Evolutionary conservation across 2,797 vertebrate genomes (phyloP).

Genomic region (Coregonus ussuriensis): DNA sequence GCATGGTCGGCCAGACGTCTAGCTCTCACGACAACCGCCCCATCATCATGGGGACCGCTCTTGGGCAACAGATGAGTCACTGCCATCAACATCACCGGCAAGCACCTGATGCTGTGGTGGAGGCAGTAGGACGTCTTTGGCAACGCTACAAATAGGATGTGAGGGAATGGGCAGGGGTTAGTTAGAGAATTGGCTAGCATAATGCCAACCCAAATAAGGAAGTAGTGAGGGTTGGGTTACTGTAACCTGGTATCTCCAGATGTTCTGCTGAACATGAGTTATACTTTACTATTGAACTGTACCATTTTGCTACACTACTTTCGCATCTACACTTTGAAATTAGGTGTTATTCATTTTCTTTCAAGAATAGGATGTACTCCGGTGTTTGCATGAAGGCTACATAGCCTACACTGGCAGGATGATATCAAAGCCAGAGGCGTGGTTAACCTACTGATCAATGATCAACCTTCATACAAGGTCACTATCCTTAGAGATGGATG

Average conservation of each 20-base stretch:
- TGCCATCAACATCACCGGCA: neutral
- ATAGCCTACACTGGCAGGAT: neutral
- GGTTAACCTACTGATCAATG: conserved; percentile 45
- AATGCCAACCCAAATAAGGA: conserved; percentile 45
- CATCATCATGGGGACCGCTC: conserved; percentile 45
- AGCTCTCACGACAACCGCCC: conserved; percentile 39
- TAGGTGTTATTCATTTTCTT: neutral
- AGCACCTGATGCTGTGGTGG: conserved; percentile 67
- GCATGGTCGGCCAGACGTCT: conserved; percentile 47
- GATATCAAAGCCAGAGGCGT: conserved; percentile 19
- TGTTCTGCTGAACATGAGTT: neutral
- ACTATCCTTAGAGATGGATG: conserved; percentile 32
- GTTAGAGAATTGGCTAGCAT: conserved; percentile 43
- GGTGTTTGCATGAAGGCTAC: neutral
- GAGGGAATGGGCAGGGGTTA: conserved; percentile 46
- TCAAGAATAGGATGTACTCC: neutral
- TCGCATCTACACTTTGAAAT: neutral
- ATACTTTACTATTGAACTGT: neutral
- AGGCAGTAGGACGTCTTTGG: conserved; percentile 54
- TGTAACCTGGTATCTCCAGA: neutral
- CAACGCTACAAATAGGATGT: conserved; percentile 60
- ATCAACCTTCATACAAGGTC: conserved; percentile 6
- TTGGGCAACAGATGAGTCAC: conserved; percentile 69
- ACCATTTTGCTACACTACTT: neutral
- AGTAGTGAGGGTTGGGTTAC: neutral